These are phyloP conservation scores for Crematogaster levior DNA, from an alignment of 2,888 invertebrate genomes.

Conservation along the genomic window DNA sequence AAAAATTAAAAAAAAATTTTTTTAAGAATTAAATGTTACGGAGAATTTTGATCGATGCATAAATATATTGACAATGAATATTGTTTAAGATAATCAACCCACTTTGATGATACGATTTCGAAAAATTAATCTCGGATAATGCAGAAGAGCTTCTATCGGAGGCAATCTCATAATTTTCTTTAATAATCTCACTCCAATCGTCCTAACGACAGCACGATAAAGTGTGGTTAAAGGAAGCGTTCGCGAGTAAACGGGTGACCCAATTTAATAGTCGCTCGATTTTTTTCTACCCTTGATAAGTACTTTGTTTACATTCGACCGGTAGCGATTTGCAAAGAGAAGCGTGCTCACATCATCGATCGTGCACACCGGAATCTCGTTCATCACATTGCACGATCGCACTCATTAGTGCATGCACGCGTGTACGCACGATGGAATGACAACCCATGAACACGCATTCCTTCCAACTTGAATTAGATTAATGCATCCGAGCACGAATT, in stretches of 20 bases:
- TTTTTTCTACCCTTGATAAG: constrained; percentile 66
- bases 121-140: constrained; percentile 6
- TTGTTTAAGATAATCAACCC: not conserved
- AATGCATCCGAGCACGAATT: not conserved
- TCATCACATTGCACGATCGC: constrained; percentile 2
- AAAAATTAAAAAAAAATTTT: too few species aligned
- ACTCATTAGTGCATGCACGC: constrained; percentile 17
- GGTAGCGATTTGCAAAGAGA: constrained; percentile 27
- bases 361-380: constrained; percentile 35
- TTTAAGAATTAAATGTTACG: not conserved
- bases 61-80: not conserved
- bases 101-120: not conserved
- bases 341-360: constrained; percentile 14
- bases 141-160: not conserved
- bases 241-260: constrained; percentile 60
- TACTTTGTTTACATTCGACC: constrained; percentile 65
- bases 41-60: not conserved
- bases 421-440: not conserved
- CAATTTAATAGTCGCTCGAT: constrained; percentile 60
- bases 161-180: not conserved
- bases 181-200: not conserved
- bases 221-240: constrained; percentile 1
- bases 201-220: constrained; percentile 23
- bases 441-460: not conserved
- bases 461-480: constrained; percentile 18